phyloP scores from a whole-genome alignment of 2,113 vertebrate genomes.

The Morone chrysops region DNA sequence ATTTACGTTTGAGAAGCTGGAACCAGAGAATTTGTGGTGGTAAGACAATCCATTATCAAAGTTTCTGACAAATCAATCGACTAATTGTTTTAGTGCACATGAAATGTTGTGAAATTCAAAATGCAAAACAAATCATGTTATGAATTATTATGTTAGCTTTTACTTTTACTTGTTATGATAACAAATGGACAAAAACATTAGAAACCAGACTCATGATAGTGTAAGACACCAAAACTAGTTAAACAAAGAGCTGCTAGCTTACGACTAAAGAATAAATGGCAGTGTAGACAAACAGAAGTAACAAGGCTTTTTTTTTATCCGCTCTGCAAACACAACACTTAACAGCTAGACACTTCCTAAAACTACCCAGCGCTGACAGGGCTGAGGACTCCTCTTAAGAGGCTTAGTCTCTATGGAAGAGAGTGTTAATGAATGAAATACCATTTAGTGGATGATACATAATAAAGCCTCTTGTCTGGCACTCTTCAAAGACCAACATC shows the following conservation, averaged over 20 bases:
- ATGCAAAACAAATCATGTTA: not conserved
- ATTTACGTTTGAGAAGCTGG: not conserved
- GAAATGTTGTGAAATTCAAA: not conserved
- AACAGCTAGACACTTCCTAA: constrained; percentile 74
- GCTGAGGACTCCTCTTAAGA: constrained; percentile 82
- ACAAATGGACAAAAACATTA: not conserved
- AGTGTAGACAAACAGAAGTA: constrained; percentile 42
- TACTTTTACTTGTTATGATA: not conserved
- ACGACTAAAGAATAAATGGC: constrained; percentile 13
- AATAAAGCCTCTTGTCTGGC: constrained; percentile 84
- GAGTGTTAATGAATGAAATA: constrained; percentile 89
- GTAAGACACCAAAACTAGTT: not conserved
- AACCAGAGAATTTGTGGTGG: not conserved
- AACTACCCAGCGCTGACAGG: constrained; percentile 71
- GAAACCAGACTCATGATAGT: not conserved
- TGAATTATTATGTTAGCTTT: not conserved
- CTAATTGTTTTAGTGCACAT: not conserved
- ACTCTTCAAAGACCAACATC: constrained; percentile 89
- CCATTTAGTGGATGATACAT: constrained; percentile 87
- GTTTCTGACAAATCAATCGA: not conserved
- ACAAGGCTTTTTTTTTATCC: constrained; percentile 51
- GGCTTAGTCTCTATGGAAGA: constrained; percentile 80
- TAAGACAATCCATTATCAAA: not conserved
- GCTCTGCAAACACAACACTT: constrained; percentile 62
- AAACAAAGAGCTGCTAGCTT: constrained; percentile 3